phyloP scores from a whole-genome alignment of 2,113 vertebrate species.

The Microtus oregoni region DNA sequence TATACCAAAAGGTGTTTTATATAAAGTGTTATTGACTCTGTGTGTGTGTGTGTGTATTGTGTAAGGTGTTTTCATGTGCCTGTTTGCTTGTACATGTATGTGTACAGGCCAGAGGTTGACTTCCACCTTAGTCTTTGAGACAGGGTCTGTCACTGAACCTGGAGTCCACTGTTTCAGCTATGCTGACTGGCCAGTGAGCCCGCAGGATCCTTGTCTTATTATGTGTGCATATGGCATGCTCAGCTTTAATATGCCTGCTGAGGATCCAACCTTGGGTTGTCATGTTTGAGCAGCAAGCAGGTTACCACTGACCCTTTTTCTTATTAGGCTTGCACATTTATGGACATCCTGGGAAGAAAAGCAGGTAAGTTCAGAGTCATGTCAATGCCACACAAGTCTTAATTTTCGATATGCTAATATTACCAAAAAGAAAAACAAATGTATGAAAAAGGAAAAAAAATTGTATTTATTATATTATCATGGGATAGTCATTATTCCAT shows the following conservation, averaged over 20 bases:
- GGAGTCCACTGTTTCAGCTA: neutral
- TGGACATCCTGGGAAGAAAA: neutral
- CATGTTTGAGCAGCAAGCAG: neutral
- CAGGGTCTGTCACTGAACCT: too few species aligned
- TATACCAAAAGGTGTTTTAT: neutral
- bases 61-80: neutral
- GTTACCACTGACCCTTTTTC: neutral
- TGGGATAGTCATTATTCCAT: neutral
- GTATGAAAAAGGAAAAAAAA: neutral
- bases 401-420: constrained; percentile 11
- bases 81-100: neutral
- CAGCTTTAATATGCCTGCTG: neutral
- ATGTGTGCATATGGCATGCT: neutral
- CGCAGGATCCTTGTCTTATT: neutral
- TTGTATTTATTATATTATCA: neutral
- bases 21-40: neutral
- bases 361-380: neutral
- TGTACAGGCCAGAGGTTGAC: neutral
- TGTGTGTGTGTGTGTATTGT: neutral
- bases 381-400: neutral
- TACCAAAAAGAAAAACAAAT: constrained; percentile 32
- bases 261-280: too few species aligned
- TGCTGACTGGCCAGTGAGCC: too few species aligned
- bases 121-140: neutral
- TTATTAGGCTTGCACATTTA: neutral